Percentiles rank a stretch among this genome's conserved stretches.
phyloP scores from a whole-genome alignment of 2,797 vertebrate genomes.

The Psittacula derbiana region DNA sequence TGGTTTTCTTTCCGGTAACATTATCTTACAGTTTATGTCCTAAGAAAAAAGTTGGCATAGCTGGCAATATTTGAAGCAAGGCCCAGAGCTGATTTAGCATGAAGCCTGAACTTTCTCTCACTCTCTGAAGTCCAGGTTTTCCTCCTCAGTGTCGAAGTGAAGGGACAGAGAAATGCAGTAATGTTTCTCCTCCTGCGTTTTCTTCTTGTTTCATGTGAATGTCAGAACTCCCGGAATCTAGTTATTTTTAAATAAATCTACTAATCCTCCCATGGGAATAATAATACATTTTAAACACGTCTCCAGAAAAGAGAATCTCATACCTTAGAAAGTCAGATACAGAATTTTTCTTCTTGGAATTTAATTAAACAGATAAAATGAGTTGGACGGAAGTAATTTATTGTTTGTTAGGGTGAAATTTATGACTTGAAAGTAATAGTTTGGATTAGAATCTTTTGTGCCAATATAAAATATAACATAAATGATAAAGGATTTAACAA shows the following conservation, averaged over 20 bases:
- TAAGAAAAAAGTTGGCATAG: background rate
- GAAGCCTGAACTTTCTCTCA: slow-evolving; percentile 50
- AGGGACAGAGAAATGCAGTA: background rate
- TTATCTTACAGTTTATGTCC: slow-evolving; percentile 13
- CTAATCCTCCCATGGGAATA: background rate
- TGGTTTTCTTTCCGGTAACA: slow-evolving; percentile 14
- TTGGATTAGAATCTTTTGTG: background rate
- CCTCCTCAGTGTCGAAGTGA: background rate
- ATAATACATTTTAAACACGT: background rate
- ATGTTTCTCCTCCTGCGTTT: background rate
- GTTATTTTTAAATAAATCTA: background rate
- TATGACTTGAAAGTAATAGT: background rate
- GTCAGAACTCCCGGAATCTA: background rate
- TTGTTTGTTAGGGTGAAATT: background rate
- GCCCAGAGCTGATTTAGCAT: slow-evolving; percentile 20
- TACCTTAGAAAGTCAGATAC: background rate
- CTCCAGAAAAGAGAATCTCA: background rate
- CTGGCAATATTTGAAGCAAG: background rate
- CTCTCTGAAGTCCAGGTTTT: background rate
- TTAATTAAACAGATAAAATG: background rate
- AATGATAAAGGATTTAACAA: background rate
- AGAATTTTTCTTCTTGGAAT: background rate
- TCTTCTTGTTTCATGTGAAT: background rate
- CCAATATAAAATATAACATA: background rate
- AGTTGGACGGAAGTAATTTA: background rate